phyloP scores from a whole-genome alignment of 2,888 invertebrate genomes.

The Melanostoma scalare region DNA sequence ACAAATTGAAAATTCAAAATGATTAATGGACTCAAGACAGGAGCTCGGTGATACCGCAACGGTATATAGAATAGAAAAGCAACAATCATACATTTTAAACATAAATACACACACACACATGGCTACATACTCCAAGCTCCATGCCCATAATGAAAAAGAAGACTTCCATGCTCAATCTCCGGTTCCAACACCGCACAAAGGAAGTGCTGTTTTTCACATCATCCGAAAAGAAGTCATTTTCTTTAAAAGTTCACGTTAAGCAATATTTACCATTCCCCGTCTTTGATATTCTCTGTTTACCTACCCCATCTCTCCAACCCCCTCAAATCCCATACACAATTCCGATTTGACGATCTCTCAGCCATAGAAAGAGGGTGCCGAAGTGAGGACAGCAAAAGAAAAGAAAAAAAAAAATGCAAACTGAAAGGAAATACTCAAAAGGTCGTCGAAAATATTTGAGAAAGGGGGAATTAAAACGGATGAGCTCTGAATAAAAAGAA shows the following conservation, averaged over 20 bases:
- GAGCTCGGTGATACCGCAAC: background rate
- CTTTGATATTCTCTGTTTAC: constrained; percentile 59
- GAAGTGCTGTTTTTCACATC: background rate
- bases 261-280: constrained; percentile 51
- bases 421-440: constrained; percentile 8
- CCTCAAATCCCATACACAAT: constrained; percentile 16
- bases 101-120: background rate
- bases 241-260: constrained; percentile 44
- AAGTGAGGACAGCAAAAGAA: no score
- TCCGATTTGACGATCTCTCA: background rate
- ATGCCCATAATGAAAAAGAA: background rate
- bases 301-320: constrained; percentile 40
- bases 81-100: no score
- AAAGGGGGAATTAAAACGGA: constrained; percentile 1
- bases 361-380: background rate
- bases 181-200: constrained; percentile 3
- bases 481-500: background rate
- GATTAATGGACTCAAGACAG: constrained; percentile 55
- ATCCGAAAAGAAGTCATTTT: constrained; percentile 48
- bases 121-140: background rate
- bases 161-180: constrained; percentile 17
- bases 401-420: background rate
- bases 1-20: constrained; percentile 71
- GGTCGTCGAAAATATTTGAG: background rate
- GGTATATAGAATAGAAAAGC: no score